Evolutionary conservation across 2,113 vertebrate species (phyloP).

Genomic region (Sinocyclocheilus rhinocerous): DNA sequence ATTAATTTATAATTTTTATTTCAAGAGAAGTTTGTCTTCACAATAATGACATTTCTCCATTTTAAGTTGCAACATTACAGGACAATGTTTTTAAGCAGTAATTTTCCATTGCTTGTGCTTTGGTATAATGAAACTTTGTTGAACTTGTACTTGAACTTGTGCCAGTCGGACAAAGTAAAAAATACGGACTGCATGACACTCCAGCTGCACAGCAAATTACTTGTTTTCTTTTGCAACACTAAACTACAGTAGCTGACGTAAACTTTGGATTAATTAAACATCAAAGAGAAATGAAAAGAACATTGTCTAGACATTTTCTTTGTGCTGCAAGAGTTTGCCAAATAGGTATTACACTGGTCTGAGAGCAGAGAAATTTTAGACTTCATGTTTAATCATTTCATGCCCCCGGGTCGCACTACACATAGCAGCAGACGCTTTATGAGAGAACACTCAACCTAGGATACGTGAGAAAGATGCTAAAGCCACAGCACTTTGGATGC

Average conservation of each 20-base stretch:
- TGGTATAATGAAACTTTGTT: background rate
- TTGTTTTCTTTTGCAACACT: slow-evolving; percentile 2
- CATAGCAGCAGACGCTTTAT: slow-evolving; percentile 65
- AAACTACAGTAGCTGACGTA: background rate
- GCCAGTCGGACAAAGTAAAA: background rate
- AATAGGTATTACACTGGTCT: slow-evolving; percentile 10
- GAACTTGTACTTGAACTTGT: background rate
- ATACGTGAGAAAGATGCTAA: slow-evolving; percentile 44
- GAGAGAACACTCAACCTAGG: slow-evolving; percentile 64
- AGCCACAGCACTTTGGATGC: background rate
- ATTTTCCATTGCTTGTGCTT: background rate
- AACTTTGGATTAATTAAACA: slow-evolving; percentile 19
- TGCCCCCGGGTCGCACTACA: slow-evolving; percentile 45
- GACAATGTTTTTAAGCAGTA: background rate
- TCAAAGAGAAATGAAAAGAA: slow-evolving; percentile 16
- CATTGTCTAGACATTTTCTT: slow-evolving; percentile 11
- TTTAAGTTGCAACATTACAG: background rate
- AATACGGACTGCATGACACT: background rate
- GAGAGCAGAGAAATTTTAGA: slow-evolving; percentile 24
- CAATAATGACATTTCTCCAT: background rate
- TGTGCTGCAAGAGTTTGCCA: slow-evolving; percentile 7
- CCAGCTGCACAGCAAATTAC: background rate
- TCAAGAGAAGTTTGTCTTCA: background rate
- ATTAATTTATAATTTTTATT: background rate
- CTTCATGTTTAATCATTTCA: slow-evolving; percentile 26